Evolutionary conservation across 2,113 vertebrate genomes (phyloP).

Genomic region (Triplophysa siluroides): DNA sequence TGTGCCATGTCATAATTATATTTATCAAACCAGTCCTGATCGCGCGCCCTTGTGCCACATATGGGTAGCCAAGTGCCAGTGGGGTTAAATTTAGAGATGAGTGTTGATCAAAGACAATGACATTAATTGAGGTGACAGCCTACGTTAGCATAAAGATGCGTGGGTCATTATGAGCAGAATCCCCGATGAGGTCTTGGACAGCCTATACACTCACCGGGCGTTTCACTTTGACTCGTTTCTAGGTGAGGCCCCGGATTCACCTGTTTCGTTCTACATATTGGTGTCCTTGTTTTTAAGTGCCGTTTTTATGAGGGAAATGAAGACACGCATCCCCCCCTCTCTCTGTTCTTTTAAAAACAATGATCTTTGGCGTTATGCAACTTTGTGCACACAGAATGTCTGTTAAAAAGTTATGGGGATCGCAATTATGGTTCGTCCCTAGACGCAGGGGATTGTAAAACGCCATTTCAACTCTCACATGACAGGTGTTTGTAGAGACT

Average conservation of each 20-base stretch:
- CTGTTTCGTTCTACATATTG: slow-evolving; percentile 1
- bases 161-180: slow-evolving; percentile 32
- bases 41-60: slow-evolving; percentile 51
- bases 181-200: not conserved
- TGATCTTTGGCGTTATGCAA: slow-evolving; percentile 58
- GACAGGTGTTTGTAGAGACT: slow-evolving; percentile 56
- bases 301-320: slow-evolving; percentile 58
- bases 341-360: not conserved
- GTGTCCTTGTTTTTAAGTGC: slow-evolving; percentile 57
- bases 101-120: slow-evolving; percentile 48
- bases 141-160: slow-evolving; percentile 48
- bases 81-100: slow-evolving; percentile 54
- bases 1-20: slow-evolving; percentile 66
- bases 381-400: slow-evolving; percentile 56
- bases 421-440: slow-evolving; percentile 64
- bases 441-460: slow-evolving; percentile 65
- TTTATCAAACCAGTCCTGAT: slow-evolving; percentile 63
- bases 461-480: slow-evolving; percentile 63
- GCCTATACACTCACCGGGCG: not conserved
- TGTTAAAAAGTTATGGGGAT: slow-evolving; percentile 65
- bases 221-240: not conserved
- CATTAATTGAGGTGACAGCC: not conserved
- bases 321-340: slow-evolving; percentile 22
- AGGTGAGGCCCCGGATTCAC: not conserved
- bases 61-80: slow-evolving; percentile 48